Base-by-base conservation (phyloP, 2,888 invertebrate genomes). In the Leucophenga maculata region DNA sequence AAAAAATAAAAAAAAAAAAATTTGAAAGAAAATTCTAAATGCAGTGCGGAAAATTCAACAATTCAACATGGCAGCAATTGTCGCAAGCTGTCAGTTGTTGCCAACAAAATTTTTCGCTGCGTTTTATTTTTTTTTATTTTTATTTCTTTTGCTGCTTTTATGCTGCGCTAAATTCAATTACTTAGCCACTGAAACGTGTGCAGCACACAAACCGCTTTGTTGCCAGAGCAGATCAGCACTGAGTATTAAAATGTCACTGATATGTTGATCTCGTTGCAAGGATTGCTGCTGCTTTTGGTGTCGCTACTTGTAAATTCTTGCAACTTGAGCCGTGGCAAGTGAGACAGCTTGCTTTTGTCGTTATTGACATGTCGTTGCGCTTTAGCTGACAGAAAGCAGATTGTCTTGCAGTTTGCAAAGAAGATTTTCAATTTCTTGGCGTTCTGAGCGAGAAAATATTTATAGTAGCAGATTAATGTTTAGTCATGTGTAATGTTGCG, bases 11-110 rank as follows among this genome's bases (percentile, higher is more conserved):
- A 46, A 46, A 6, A 46, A 46, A 46, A 46, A 46, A 14, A 46
- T 13, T 4, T 4, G 6, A 46, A 46, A 46, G 3, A 46, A 46
- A 13, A 50, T 16, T 39, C n/a, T 50, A 50, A 50, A n/a, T 50
- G 50, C 50, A 50, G 18, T 50, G 50, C n/a, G 50, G 16, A 32
- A 32, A 59, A 59, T 54, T 18, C n/a, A n/a, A n/a, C 6, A 18
- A 31, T 13, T 9, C 22, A 55, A 59, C n/a, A 32, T 18, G 50
- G 31, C 32, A 31, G n/a, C 31, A 59, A 59, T 59, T 59, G 31
- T 59, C 59, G 59, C 59, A 32, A 59, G 31, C 59, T 59, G 59
- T 16, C 59, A 26, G 16, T 59, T 50, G 18, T 18, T 50, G 50
- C 50, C 1, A 11, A 16, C 50, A 16, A 50, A 18, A 50, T 50